phyloP scores from a whole-genome alignment of 2,888 invertebrate genomes.

The Troides oblongomaculatus region DNA sequence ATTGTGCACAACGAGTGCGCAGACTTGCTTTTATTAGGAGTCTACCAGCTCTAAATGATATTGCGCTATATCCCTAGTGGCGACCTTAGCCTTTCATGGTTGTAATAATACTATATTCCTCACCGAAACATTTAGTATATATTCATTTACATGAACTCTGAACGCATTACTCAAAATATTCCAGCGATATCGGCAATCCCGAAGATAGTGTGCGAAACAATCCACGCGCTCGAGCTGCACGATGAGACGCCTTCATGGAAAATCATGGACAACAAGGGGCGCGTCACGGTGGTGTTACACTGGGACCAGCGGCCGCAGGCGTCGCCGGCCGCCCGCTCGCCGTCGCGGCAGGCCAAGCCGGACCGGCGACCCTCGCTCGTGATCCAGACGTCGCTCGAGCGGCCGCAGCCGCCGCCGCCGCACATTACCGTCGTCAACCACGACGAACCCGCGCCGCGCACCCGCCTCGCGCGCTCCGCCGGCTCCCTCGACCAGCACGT shows the following conservation, averaged over 20 bases:
- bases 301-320: conserved; percentile 94
- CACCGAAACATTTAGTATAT: too few species aligned
- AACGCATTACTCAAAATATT: conserved; percentile 39
- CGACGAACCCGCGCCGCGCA: conserved; percentile 91
- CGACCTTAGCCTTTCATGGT: too few species aligned
- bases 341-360: conserved; percentile 72
- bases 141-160: not conserved
- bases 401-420: conserved; percentile 85
- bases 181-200: conserved; percentile 97
- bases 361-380: conserved; percentile 85
- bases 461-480: conserved; percentile 86
- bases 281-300: conserved; percentile 97
- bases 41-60: too few species aligned
- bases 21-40: too few species aligned
- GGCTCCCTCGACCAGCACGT: conserved; percentile 82
- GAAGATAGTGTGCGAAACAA: conserved; percentile 98
- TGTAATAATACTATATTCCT: too few species aligned
- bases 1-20: too few species aligned
- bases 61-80: too few species aligned
- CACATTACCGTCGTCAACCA: conserved; percentile 97
- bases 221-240: conserved; percentile 95
- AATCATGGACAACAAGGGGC: conserved; percentile 98
- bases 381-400: conserved; percentile 87
- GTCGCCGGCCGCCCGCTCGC: conserved; percentile 80
- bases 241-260: conserved; percentile 99